These are phyloP conservation scores for Tineola bisselliella DNA, from an alignment of 2,888 invertebrate species.

Conservation along the genomic window DNA sequence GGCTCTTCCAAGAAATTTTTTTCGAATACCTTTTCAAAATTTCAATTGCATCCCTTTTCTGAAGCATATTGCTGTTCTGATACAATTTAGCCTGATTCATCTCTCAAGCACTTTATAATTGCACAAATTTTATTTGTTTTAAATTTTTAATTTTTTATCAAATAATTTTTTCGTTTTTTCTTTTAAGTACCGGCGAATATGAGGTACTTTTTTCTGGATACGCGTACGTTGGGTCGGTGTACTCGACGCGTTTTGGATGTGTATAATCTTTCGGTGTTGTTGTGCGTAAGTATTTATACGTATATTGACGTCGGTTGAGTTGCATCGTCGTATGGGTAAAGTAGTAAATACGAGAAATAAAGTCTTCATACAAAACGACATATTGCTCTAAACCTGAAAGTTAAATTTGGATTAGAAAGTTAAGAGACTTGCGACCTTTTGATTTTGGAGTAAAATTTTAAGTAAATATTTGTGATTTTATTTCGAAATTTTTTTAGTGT, in stretches of 20 bases:
- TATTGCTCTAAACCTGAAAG: not conserved
- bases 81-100: constrained; percentile 59
- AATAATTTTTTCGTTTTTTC: constrained; percentile 18
- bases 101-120: constrained; percentile 24
- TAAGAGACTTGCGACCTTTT: not conserved
- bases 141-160: constrained; percentile 15
- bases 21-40: constrained; percentile 72
- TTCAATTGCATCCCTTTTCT: constrained; percentile 71
- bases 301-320: not conserved
- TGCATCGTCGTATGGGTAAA: not conserved
- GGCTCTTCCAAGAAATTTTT: constrained; percentile 65
- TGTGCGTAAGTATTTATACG: constrained; percentile 51
- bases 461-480: not conserved
- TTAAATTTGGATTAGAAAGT: not conserved
- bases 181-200: constrained; percentile 12
- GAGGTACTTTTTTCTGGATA: constrained; percentile 21
- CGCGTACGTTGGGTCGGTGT: constrained; percentile 39
- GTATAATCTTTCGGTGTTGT: constrained; percentile 33
- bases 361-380: not conserved
- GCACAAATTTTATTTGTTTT: no score
- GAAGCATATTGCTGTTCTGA: constrained; percentile 72
- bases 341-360: not conserved
- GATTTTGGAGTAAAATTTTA: not conserved
- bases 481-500: not conserved
- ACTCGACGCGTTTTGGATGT: constrained; percentile 44